Conservation (phyloP, 2,888 invertebrate species). For the Stenolophus ochropezus region DNA sequence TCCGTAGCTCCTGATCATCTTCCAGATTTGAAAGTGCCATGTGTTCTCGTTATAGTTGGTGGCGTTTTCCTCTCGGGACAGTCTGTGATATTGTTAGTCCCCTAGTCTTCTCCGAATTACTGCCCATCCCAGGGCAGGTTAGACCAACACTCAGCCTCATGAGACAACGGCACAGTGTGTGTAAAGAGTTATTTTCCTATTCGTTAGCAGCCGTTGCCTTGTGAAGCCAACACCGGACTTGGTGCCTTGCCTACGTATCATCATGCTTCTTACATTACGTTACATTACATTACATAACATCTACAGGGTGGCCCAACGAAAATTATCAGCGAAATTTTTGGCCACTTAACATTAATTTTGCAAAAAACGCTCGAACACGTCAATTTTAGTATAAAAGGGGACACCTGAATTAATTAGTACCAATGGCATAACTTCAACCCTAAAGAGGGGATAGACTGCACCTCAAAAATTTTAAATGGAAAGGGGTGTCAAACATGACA, state of each 20-base stretch:
- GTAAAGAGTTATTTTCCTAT: conserved; percentile 44
- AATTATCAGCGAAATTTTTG: no score
- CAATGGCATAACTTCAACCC: no score
- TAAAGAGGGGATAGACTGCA: no score
- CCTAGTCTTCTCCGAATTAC: conserved; percentile 66
- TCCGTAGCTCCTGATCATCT: neutral
- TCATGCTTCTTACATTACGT: neutral
- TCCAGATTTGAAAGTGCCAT: conserved; percentile 2
- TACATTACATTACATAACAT: no score
- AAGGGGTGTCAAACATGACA: no score
- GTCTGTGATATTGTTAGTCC: conserved; percentile 73
- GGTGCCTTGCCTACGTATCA: neutral
- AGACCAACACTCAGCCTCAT: neutral
- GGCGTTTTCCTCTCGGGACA: conserved; percentile 64
- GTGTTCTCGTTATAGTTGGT: neutral
- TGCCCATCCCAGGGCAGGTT: neutral
- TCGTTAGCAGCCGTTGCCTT: conserved; percentile 25
- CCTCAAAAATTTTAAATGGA: no score
- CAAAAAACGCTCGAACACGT: no score
- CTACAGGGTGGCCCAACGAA: no score
- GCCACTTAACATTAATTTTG: no score
- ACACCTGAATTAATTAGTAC: no score
- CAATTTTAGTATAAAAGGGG: no score
- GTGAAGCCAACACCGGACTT: neutral
- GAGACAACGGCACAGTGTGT: neutral